Base-by-base conservation (phyloP, 2,888 invertebrate species). In the Catocala fraxini region DNA sequence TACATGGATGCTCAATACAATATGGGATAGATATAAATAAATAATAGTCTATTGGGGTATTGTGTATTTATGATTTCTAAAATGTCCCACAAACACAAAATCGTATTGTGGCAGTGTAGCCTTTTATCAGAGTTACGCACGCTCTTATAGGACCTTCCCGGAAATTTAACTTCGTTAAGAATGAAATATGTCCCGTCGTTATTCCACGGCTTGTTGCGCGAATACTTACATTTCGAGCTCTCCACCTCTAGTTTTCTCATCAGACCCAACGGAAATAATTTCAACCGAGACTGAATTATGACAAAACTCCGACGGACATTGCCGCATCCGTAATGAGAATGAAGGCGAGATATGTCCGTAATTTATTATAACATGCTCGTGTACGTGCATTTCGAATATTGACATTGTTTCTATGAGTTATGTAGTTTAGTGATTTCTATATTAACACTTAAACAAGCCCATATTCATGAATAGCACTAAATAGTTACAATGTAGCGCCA, bases 131-230 rank as follows among this genome's bases (percentile, higher is more conserved):
- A 87, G 89, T 86, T 90, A 92, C 93, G 92, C 92, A 92, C 92
- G 90, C 91, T 89, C 89, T 87, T 88, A 88, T 87, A 89, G 90
- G 88, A 86, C 88, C 89, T 86, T 86, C 86, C 90, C 91, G 93
- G 92, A 93, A 93, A 93, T 93, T 93, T 93, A 91, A 93, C 92
- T 93, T 93, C 92, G 92, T 93, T 93, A 93, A 93, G 93, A 92
- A 92, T 93, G 93, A 93, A 93, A 93, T 93, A 93, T 93, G 91
- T 87, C 89, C 89, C 89, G 87, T 88, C 93, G 93, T 92, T 92
- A 92, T 89, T 89, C 90, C 89, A 89, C 89, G 91, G 91, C 90
- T 92, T 92, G 93, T 92, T 93, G 91, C 91, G 87, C 90, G 90
- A 89, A 91, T 88, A 90, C 91, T 91, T 92, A 91, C 92, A 90